Conservation (phyloP, 2,797 vertebrate species). For the Distichodus sexfasciatus region DNA sequence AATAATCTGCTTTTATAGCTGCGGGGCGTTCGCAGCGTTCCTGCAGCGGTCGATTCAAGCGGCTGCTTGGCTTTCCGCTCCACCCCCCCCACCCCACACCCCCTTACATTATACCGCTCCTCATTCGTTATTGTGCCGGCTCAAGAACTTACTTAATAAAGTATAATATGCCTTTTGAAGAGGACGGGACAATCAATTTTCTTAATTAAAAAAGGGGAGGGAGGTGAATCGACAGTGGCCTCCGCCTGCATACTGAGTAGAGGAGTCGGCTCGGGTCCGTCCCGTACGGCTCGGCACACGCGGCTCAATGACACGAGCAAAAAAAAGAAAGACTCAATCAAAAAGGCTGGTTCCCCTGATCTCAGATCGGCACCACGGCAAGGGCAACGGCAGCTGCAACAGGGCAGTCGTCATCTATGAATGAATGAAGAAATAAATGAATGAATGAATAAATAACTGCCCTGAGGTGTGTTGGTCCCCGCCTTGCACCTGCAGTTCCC, state of each 20-base stretch:
- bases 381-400: no score
- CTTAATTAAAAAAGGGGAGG: slow-evolving; percentile 41
- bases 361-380: no score
- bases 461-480: no score
- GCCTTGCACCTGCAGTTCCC: no score
- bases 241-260: slow-evolving; percentile 29
- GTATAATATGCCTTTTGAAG: slow-evolving; percentile 47
- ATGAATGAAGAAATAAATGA: no score
- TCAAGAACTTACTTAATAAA: slow-evolving; percentile 48
- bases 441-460: no score
- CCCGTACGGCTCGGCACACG: slow-evolving; percentile 7
- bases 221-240: slow-evolving; percentile 2
- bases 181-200: slow-evolving; percentile 41
- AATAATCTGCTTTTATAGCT: slow-evolving; percentile 47
- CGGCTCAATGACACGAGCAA: slow-evolving; percentile 18
- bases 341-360: no score
- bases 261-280: slow-evolving; percentile 3
- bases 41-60: slow-evolving; percentile 47
- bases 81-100: background rate
- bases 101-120: slow-evolving; percentile 35
- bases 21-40: slow-evolving; percentile 32
- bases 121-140: slow-evolving; percentile 40
- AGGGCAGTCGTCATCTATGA: no score
- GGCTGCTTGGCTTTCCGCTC: slow-evolving; percentile 19
- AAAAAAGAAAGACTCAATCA: slow-evolving; percentile 13